A percentile compares a stretch with the other conserved stretches of the same genome.
phyloP scores from a whole-genome alignment of 2,113 vertebrate species.

The Arenaria interpres region DNA sequence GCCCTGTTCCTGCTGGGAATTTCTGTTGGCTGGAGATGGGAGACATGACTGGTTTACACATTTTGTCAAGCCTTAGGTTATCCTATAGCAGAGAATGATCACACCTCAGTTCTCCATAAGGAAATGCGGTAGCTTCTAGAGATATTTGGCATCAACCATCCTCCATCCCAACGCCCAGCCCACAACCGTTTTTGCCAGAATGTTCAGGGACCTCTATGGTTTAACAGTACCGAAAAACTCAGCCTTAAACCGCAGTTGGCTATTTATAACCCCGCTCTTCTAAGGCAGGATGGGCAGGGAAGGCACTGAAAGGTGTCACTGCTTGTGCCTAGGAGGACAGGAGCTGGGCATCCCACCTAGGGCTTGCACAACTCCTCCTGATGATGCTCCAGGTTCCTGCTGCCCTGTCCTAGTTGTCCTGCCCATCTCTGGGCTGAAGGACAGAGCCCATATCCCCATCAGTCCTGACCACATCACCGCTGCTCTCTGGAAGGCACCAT shows the following conservation, averaged over 20 bases:
- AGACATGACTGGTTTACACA: not conserved
- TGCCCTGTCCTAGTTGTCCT: not conserved
- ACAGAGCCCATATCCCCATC: not conserved
- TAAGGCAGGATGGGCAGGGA: not conserved
- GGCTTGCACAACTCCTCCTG: not conserved
- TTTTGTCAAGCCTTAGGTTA: not conserved
- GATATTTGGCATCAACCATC: not conserved
- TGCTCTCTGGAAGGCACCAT: accelerated
- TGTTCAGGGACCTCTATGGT: not conserved
- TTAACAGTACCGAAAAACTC: not conserved
- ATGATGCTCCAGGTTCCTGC: accelerated
- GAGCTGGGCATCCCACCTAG: not conserved
- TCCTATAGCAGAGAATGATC: accelerated
- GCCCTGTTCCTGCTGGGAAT: not conserved
- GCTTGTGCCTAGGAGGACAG: not conserved
- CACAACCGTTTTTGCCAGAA: not conserved
- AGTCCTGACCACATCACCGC: not conserved
- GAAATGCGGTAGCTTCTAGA: not conserved
- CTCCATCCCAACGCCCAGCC: not conserved
- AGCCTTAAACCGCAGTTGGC: not conserved
- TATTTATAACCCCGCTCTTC: not conserved
- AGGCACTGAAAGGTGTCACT: not conserved
- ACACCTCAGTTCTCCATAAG: not conserved
- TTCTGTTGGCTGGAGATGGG: not conserved
- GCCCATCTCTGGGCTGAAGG: not conserved